phyloP scores from a whole-genome alignment of 2,113 vertebrate species.

The Alectura lathami region DNA sequence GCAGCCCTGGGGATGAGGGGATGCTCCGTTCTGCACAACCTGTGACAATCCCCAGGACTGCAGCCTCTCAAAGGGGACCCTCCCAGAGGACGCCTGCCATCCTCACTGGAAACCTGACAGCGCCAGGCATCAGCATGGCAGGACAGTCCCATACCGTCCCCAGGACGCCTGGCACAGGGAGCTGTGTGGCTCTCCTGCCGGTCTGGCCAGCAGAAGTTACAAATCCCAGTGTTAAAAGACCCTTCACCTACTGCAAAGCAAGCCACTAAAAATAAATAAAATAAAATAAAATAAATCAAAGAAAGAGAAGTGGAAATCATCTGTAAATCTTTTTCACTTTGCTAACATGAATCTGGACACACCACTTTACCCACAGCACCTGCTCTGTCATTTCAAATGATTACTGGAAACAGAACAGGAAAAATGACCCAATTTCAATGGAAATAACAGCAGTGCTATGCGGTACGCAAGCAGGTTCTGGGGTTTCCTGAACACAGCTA shows the following conservation, averaged over 20 bases:
- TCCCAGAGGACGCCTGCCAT: background rate
- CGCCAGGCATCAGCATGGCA: background rate
- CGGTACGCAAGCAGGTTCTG: slow-evolving; percentile 21
- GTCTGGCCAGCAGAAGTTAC: background rate
- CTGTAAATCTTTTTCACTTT: background rate
- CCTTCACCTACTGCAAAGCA: background rate
- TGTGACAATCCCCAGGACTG: background rate
- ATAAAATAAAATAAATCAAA: too few relatives aligned
- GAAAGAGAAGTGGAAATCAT: background rate
- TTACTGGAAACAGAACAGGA: slow-evolving; percentile 58
- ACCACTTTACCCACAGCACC: slow-evolving; percentile 14
- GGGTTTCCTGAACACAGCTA: slow-evolving; percentile 57
- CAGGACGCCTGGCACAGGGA: background rate
- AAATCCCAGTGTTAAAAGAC: background rate
- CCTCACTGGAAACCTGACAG: background rate
- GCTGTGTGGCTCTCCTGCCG: background rate
- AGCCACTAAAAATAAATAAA: background rate
- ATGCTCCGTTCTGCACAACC: background rate
- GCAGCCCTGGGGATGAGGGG: background rate
- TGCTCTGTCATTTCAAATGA: slow-evolving; percentile 60
- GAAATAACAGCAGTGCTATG: slow-evolving; percentile 46
- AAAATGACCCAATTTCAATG: slow-evolving; percentile 49
- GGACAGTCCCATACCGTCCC: background rate
- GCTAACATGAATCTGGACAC: slow-evolving; percentile 26
- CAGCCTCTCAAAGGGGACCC: background rate